phyloP scores from a whole-genome alignment of 1,140 invertebrate species.

The Zaprionus taronus region DNA sequence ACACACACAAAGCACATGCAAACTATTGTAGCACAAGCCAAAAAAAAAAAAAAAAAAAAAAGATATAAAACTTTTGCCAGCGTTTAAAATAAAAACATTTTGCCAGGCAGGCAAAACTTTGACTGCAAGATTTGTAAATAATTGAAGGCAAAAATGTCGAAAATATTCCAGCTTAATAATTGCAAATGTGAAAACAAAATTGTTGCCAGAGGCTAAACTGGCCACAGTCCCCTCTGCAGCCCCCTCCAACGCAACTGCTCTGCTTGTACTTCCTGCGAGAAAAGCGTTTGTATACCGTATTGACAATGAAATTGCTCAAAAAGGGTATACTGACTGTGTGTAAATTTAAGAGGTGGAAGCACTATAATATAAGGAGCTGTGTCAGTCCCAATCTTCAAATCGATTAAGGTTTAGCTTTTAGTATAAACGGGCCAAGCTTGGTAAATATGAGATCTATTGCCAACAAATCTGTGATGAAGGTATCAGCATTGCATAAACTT shows the following conservation, averaged over 20 bases:
- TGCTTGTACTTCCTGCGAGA: background rate
- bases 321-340: background rate
- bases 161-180: conserved; percentile 71
- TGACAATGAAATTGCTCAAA: background rate
- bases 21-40: conserved; percentile 41
- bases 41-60: conserved; percentile 8
- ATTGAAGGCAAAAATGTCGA: conserved; percentile 58
- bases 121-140: conserved; percentile 70
- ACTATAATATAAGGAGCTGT: no score
- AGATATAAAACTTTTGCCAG: conserved; percentile 39
- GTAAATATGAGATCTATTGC: background rate
- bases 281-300: background rate
- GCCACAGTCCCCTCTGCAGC: background rate
- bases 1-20: conserved; percentile 26
- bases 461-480: background rate
- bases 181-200: conserved; percentile 47
- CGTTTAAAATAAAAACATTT: conserved; percentile 55
- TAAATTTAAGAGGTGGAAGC: background rate
- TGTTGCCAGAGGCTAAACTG: conserved; percentile 11
- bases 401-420: background rate
- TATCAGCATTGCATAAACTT: background rate
- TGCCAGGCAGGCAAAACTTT: conserved; percentile 31
- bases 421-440: no score
- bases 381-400: no score
- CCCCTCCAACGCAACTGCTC: background rate